Percentiles rank a stretch among this genome's conserved stretches.
Conservation (phyloP, 1,140 invertebrate genomes). For the Littorina saxatilis region DNA sequence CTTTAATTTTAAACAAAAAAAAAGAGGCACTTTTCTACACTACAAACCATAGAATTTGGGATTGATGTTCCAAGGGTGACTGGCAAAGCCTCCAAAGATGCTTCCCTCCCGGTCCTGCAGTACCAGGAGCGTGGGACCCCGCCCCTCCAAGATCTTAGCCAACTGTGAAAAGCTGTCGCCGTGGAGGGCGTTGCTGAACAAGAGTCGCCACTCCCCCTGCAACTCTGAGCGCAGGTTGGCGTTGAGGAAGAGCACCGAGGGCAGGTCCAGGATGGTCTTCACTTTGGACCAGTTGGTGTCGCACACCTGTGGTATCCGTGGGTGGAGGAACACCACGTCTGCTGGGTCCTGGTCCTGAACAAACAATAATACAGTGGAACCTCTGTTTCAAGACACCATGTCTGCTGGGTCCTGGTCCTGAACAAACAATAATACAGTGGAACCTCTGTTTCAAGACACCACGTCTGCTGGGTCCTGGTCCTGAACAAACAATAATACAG, state of each 20-base stretch:
- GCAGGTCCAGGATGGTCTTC: conserved; percentile 60
- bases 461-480: too few species aligned
- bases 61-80: conserved; percentile 83
- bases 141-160: conserved; percentile 57
- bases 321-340: conserved; percentile 35
- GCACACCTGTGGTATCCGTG: conserved; percentile 52
- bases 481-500: too few species aligned
- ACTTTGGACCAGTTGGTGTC: conserved; percentile 59
- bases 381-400: neutral
- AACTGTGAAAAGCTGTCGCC: conserved; percentile 75
- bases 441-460: too few species aligned
- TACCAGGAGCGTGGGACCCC: conserved; percentile 71
- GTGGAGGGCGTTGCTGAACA: conserved; percentile 70
- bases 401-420: too few species aligned
- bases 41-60: conserved; percentile 82
- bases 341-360: conserved; percentile 23
- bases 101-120: conserved; percentile 85
- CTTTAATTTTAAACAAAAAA: too few species aligned
- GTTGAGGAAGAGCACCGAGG: conserved; percentile 69
- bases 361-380: neutral
- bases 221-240: conserved; percentile 61
- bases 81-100: conserved; percentile 92
- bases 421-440: neutral
- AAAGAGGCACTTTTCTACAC: neutral
- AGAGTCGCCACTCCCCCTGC: conserved; percentile 69